These are phyloP conservation scores for Taeniopygia guttata DNA, from an alignment of 2,797 vertebrate species.

Conservation along the genomic window DNA sequence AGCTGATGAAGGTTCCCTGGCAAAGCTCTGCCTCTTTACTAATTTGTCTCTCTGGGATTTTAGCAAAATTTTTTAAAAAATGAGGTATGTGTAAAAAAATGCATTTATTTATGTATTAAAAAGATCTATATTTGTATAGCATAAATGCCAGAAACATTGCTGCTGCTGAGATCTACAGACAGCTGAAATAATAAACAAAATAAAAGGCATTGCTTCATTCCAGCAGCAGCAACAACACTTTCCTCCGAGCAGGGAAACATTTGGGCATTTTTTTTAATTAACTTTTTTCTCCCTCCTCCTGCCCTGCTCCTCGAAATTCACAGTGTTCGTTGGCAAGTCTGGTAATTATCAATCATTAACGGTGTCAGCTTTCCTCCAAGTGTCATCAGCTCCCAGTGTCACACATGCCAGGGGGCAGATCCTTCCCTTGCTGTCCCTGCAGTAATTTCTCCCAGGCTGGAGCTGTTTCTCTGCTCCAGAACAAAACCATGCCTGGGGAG, in stretches of 20 bases:
- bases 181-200: constrained; percentile 26
- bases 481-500: background rate
- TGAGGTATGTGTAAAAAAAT: constrained; percentile 20
- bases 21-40: constrained; percentile 72
- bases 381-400: background rate
- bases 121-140: background rate
- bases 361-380: background rate
- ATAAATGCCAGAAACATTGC: background rate
- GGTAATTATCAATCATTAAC: constrained; percentile 5
- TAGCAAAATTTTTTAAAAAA: constrained; percentile 62
- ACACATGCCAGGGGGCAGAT: background rate
- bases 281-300: constrained; percentile 12
- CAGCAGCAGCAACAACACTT: background rate
- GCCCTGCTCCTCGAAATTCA: background rate
- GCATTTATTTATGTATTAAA: background rate
- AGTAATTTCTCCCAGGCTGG: background rate
- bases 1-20: constrained; percentile 75
- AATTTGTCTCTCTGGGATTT: constrained; percentile 82
- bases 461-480: fast-evolving
- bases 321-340: background rate
- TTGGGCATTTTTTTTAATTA: constrained; percentile 58
- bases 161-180: constrained; percentile 1
- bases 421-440: background rate
- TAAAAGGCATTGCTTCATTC: background rate
- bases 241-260: background rate